Base-by-base conservation (phyloP, 2,113 vertebrate genomes). In the Lophura nycthemera region DNA sequence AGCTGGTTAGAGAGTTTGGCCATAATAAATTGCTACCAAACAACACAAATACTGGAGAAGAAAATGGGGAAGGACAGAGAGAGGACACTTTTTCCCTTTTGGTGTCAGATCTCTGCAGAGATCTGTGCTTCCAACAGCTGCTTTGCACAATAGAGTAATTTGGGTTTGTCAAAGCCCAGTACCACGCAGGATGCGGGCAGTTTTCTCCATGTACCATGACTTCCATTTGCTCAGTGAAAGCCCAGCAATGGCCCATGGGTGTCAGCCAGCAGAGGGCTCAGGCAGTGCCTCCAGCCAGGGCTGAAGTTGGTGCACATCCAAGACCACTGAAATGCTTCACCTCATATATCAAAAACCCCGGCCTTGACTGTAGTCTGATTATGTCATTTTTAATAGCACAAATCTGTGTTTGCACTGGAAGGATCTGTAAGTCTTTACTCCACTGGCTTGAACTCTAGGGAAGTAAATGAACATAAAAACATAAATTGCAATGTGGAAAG, bases 181-280 rank as follows among this genome's bases (percentile, higher is more conserved):
- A n/a, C 66, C 45, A 7, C 3, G 36, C 61, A 29, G 18, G 54
- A 34, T 13, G 13, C 25, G 22, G 18, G 24, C 27, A 15, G 38
- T 74, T 77, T 75, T 78, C 59, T 71, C 59, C 3, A 6, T 32
- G 9, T 19, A 7, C 3, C 0, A 0, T 0, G 14, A 50, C 32
- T 85, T 83, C 30, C 50, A 22, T n/a, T 50, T 64, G 32, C 22
- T 42, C 40, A 3, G 0, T 12, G 47, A 47, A 16, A 83, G 30
- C 3, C 12, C 0, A 0, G 20, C 13, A 32, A 27, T 47, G 32
- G n/a, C 32, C 22, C 5, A 4, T 22, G 64, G 40, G 42, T 71
- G 60, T 38, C 59, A 67, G 47, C 93, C 94, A 86, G 70, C 76
- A 93, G 91, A 83, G 81, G 85, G 70, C 65, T 56, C 25, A 91